Evolutionary conservation across 2,797 vertebrate species (phyloP).

Genomic region (Carcharodon carcharias): DNA sequence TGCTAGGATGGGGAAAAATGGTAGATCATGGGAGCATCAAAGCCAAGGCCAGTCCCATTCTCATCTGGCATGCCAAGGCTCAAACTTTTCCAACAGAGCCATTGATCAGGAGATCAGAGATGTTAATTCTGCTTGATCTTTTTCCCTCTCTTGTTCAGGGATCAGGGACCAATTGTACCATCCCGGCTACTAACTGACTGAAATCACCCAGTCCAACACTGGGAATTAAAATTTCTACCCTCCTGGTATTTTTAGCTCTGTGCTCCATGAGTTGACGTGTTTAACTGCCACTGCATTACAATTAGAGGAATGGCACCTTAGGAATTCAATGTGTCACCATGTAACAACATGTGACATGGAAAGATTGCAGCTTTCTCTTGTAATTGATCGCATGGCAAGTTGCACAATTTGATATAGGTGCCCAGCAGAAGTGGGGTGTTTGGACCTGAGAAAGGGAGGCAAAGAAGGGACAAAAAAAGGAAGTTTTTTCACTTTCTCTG

Average conservation of each 20-base stretch:
- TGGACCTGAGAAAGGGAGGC: neutral
- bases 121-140: neutral
- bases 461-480: neutral
- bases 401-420: neutral
- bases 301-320: neutral
- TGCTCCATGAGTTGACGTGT: neutral
- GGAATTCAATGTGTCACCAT: neutral
- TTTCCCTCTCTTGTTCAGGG: neutral
- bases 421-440: neutral
- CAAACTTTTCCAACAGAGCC: neutral
- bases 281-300: neutral
- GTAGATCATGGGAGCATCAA: neutral
- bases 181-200: neutral
- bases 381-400: neutral
- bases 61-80: neutral
- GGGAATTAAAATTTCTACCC: neutral
- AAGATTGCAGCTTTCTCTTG: neutral
- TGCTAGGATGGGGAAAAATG: neutral
- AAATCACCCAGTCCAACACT: neutral
- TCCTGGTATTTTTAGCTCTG: neutral
- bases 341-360: neutral
- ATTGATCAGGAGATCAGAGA: neutral
- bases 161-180: neutral
- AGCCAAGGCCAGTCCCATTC: neutral
- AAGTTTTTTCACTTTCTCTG: neutral